These are phyloP conservation scores for Xestia ashworthii DNA, from an alignment of 2,888 invertebrate genomes.

Conservation along the genomic window DNA sequence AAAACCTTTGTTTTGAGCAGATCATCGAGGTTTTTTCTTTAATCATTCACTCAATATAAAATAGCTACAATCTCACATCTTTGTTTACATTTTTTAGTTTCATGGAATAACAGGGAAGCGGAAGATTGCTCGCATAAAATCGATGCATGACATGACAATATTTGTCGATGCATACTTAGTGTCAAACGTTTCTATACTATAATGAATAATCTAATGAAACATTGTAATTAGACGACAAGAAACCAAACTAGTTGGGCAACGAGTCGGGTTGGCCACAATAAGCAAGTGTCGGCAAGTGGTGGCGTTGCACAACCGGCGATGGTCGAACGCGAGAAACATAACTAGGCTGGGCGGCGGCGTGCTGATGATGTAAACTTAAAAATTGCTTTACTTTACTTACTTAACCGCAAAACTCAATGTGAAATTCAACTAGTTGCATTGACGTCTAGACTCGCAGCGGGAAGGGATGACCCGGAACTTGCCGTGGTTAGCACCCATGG, in stretches of 20 bases:
- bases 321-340: constrained; percentile 90
- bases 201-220: constrained; percentile 82
- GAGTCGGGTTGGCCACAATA: constrained; percentile 86
- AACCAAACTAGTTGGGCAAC: constrained; percentile 88
- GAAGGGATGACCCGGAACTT: constrained; percentile 86
- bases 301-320: constrained; percentile 88
- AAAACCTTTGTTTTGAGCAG: not conserved
- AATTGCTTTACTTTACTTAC: constrained; percentile 90
- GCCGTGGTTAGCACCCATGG: constrained; percentile 73
- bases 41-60: constrained; percentile 10
- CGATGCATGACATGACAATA: not conserved
- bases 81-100: constrained; percentile 7
- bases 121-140: constrained; percentile 1
- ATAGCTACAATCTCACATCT: constrained; percentile 11
- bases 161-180: constrained; percentile 41
- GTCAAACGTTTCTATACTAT: constrained; percentile 74
- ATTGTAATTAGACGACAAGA: constrained; percentile 87
- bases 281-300: constrained; percentile 88
- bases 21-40: constrained; percentile 5
- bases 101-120: constrained; percentile 16
- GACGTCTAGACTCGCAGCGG: constrained; percentile 76
- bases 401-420: constrained; percentile 86
- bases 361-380: constrained; percentile 90
- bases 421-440: constrained; percentile 85
- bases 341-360: constrained; percentile 87